phyloP scores from a whole-genome alignment of 2,888 invertebrate genomes.

The Myopa tessellatipennis region DNA sequence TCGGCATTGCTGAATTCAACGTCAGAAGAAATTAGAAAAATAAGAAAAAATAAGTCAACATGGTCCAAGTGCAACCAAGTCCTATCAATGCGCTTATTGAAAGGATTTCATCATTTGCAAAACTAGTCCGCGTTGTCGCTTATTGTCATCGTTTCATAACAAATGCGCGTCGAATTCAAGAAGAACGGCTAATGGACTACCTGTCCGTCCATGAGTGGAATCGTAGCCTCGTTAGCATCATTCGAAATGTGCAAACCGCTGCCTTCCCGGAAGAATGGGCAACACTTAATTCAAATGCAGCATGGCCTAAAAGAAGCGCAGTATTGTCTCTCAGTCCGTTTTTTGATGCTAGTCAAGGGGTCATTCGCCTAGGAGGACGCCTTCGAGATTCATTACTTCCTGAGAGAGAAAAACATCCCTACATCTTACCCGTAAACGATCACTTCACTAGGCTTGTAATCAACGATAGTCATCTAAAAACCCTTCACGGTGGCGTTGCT shows the following conservation, averaged over 20 bases:
- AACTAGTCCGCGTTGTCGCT: conserved; percentile 18
- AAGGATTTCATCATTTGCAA: conserved; percentile 17
- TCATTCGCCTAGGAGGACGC: conserved; percentile 16
- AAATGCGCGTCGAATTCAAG: not conserved
- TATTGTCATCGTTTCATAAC: conserved; percentile 25
- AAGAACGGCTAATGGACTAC: not conserved
- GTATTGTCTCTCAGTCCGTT: conserved; percentile 15
- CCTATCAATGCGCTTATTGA: conserved; percentile 19
- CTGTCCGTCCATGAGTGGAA: not conserved
- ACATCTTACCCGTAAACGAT: conserved; percentile 13
- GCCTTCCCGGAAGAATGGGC: conserved; percentile 30
- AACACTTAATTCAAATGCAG: conserved; percentile 7
- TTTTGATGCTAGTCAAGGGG: not conserved
- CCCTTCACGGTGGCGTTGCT: conserved; percentile 18
- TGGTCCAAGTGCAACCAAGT: not conserved
- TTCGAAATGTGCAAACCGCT: conserved; percentile 5
- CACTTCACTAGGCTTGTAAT: conserved; percentile 8
- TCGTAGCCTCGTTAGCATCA: conserved; percentile 8
- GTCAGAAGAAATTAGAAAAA: too few species aligned
- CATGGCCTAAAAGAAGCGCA: conserved; percentile 12
- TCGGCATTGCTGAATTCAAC: too few species aligned
- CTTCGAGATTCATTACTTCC: conserved; percentile 16
- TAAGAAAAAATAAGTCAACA: too few species aligned
- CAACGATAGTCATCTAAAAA: conserved; percentile 12
- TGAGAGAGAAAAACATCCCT: conserved; percentile 16